These are phyloP conservation scores for Thalassarche chlororhynchos DNA, from an alignment of 2,113 vertebrate species.

Conservation along the genomic window DNA sequence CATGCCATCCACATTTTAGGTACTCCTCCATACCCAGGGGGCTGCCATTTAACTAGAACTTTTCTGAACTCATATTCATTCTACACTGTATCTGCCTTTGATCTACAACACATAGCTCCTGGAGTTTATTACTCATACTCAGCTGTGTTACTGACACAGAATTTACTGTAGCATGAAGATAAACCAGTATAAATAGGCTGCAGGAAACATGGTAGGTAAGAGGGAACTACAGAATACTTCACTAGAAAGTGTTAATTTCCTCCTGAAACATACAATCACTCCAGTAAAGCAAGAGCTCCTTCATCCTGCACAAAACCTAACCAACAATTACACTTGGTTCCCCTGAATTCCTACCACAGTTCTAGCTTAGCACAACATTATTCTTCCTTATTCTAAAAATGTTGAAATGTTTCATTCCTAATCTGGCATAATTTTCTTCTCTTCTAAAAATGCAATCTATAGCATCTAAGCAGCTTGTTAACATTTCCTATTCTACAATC, in stretches of 20 bases:
- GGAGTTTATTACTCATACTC: not conserved
- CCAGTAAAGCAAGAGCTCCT: not conserved
- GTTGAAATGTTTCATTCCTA: not conserved
- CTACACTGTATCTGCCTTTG: not conserved
- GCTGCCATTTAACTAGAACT: conserved; percentile 9
- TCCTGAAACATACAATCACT: not conserved
- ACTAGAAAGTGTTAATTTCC: not conserved
- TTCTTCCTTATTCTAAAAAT: not conserved
- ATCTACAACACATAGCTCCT: not conserved
- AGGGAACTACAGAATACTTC: not conserved
- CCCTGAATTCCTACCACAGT: not conserved
- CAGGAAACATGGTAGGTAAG: not conserved
- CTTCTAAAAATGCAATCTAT: not conserved
- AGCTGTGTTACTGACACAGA: not conserved
- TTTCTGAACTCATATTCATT: not conserved
- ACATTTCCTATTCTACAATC: not conserved
- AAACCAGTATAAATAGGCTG: conserved; percentile 8
- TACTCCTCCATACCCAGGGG: not conserved
- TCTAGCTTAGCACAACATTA: not conserved
- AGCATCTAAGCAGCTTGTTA: not conserved
- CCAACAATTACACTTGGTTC: not conserved
- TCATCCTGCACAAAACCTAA: not conserved
- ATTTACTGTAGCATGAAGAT: not conserved
- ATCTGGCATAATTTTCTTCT: not conserved
- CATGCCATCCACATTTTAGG: not conserved